Base-by-base conservation (phyloP, 2,113 vertebrate genomes). In the Phrynosoma blainvillii region DNA sequence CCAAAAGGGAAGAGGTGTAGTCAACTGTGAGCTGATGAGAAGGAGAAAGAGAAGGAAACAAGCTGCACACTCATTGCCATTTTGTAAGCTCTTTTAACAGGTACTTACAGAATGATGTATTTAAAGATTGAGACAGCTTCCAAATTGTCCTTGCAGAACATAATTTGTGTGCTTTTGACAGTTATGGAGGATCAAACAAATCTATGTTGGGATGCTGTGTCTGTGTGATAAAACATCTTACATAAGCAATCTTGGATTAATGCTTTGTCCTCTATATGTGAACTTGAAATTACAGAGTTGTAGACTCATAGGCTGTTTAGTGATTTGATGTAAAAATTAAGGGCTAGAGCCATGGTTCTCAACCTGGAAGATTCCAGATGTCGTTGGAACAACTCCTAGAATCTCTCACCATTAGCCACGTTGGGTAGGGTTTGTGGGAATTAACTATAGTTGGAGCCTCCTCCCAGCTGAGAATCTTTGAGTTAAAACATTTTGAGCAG, bases 41-140 rank as follows among this genome's bases (percentile, higher is more conserved):
- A 42, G 81, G 84, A 90, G 75, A 14, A 42, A 36, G 59, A 86
- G 89, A 47, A 85, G 20, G n/a, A 91, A 88, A 47, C 10, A 85
- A 73, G 25, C 0, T 32, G 30, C 79, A 10, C 88, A 27, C 47
- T 59, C 71, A 16, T 54, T 30, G 13, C 13, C 4, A 11, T 79
- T 83, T 87, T 77, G 88, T 3, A 62, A 23, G 6, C 21, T 14
- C 16, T 18, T 21, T 36, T 89, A n/a, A 32, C 20, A 52, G 3
- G 5, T 20, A 16, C 36, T 32, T 62, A 79, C 77, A 89, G 62
- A 36, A 66, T 68, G 62, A 7, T 42, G 36, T 27, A 62, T 59
- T 36, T 8, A 20, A 36, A 56, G 20, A 36, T 21, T 65, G 21
- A 25, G 81, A 5, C 30, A 12, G 65, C 25, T 47, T 47, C 81